Percentiles rank a stretch among this genome's conserved stretches.
Conservation (phyloP, 2,797 vertebrate species). For the Lacerta agilis region DNA sequence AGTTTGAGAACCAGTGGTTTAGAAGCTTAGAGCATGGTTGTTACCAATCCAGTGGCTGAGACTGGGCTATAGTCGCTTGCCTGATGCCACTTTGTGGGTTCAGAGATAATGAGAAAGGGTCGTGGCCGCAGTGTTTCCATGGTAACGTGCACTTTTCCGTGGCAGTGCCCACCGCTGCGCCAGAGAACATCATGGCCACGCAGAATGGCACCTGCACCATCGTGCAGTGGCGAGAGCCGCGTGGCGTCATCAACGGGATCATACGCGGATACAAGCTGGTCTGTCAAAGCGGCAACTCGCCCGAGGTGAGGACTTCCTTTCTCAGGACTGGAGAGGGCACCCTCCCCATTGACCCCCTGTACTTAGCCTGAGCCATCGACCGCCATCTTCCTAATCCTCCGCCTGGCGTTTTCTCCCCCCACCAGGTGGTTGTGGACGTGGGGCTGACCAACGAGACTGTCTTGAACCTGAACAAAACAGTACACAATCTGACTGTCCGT, state of each 20-base stretch:
- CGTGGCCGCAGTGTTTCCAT: neutral
- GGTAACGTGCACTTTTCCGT: neutral
- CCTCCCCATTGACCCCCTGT: no score
- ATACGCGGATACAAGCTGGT: constrained; percentile 86
- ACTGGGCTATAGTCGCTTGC: no score
- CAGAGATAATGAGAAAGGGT: neutral
- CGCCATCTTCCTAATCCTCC: no score
- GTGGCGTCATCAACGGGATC: constrained; percentile 83
- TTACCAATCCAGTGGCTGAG: neutral
- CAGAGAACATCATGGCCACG: constrained; percentile 80
- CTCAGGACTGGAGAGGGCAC: neutral
- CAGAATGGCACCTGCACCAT: constrained; percentile 83
- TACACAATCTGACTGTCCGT: constrained; percentile 84
- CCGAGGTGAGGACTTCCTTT: constrained; percentile 77
- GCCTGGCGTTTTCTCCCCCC: neutral
- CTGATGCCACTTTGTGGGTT: neutral
- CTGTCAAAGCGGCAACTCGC: constrained; percentile 79
- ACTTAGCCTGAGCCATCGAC: no score
- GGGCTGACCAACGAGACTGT: constrained; percentile 81
- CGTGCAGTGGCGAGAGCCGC: constrained; percentile 83
- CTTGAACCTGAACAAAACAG: constrained; percentile 78
- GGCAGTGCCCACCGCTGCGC: constrained; percentile 85
- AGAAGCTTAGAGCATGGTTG: neutral
- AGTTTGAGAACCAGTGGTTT: neutral
- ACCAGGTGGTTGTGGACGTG: constrained; percentile 78